A percentile compares a stretch with the other conserved stretches of the same genome.
These are phyloP conservation scores for Trichosurus vulpecula DNA, from an alignment of 2,797 vertebrate species.

Conservation along the genomic window DNA sequence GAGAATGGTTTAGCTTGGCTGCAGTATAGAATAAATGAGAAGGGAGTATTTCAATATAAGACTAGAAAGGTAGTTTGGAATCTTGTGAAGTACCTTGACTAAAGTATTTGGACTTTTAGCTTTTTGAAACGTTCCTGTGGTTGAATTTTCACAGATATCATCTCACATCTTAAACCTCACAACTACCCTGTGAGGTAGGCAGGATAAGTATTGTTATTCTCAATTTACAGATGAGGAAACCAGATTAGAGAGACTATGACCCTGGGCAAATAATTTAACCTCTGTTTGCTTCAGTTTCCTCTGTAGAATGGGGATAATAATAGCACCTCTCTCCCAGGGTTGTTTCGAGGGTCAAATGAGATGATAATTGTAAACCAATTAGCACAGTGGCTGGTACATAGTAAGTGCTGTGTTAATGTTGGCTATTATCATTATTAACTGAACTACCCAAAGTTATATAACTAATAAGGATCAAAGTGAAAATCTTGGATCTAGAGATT, in stretches of 20 bases:
- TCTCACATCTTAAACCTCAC: background rate
- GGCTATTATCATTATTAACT: background rate
- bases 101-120: background rate
- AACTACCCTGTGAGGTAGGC: background rate
- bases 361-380: background rate
- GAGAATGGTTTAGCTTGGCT: background rate
- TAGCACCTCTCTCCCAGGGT: background rate
- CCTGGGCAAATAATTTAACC: background rate
- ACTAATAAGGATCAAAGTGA: background rate
- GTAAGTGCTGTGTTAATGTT: background rate
- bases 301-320: background rate
- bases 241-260: background rate
- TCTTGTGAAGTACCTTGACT: background rate
- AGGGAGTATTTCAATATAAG: background rate
- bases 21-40: background rate
- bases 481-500: background rate
- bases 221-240: background rate
- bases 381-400: background rate
- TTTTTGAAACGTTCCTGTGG: background rate
- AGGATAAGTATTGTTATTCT: background rate
- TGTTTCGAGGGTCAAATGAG: background rate
- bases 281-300: background rate
- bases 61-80: background rate
- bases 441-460: background rate
- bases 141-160: background rate